phyloP scores from a whole-genome alignment of 2,113 vertebrate species.

The Corydoras sp. region DNA sequence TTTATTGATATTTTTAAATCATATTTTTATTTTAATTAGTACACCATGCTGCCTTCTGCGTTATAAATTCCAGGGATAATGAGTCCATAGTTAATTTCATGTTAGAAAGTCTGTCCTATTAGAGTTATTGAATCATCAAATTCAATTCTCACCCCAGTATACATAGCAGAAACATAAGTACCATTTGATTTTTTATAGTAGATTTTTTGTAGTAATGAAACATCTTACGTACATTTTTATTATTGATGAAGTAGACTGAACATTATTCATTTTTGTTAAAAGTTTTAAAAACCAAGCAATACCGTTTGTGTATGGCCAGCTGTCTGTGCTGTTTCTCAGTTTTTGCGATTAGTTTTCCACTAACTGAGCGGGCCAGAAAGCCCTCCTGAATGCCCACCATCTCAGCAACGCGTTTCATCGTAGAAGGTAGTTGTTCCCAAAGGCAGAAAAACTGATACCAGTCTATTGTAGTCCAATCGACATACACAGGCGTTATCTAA shows the following conservation, averaged over 20 bases:
- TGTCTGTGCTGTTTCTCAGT: slow-evolving; percentile 90
- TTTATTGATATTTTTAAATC: too few species aligned
- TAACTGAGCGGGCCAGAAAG: slow-evolving; percentile 86
- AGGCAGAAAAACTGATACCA: slow-evolving; percentile 97
- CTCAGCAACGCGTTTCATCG: slow-evolving; percentile 93
- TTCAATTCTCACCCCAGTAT: too few species aligned
- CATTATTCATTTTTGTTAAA: background rate
- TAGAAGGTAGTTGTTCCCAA: slow-evolving; percentile 87
- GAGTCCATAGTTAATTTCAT: too few species aligned
- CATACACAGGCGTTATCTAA: slow-evolving; percentile 88
- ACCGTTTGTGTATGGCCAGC: slow-evolving; percentile 95
- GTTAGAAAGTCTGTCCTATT: too few species aligned
- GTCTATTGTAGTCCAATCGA: slow-evolving; percentile 92
- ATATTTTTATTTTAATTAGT: too few species aligned
- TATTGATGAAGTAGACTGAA: too few species aligned
- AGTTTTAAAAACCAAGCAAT: background rate
- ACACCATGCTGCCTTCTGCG: too few species aligned
- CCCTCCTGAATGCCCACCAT: slow-evolving; percentile 93
- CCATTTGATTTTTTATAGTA: too few species aligned
- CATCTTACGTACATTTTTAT: background rate
- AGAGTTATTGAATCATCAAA: too few species aligned
- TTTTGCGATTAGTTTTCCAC: slow-evolving; percentile 79
- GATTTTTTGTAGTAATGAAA: too few species aligned
- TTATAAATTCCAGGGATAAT: too few species aligned
- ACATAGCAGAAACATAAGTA: too few species aligned